These are phyloP conservation scores for Phrynocephalus guinanensis DNA, from an alignment of 2,797 vertebrate species.

Conservation along the genomic window DNA sequence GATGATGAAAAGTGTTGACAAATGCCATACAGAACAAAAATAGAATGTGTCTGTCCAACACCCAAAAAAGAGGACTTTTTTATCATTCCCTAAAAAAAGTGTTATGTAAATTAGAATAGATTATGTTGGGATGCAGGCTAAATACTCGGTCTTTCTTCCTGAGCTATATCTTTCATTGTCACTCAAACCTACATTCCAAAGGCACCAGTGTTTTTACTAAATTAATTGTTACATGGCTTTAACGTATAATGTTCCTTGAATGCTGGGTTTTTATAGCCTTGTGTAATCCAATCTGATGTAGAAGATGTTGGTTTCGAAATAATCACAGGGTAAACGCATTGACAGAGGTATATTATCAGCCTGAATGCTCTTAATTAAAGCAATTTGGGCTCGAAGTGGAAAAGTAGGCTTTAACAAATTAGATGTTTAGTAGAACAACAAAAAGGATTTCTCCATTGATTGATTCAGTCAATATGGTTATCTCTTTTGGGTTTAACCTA, in stretches of 20 bases:
- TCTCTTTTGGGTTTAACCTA: constrained; percentile 9
- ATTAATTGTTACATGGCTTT: background rate
- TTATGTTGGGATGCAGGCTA: background rate
- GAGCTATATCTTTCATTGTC: background rate
- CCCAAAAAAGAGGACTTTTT: background rate
- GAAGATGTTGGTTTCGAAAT: constrained; percentile 35
- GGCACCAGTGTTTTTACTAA: background rate
- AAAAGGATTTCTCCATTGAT: constrained; percentile 7
- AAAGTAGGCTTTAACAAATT: constrained; percentile 31
- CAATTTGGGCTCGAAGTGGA: constrained; percentile 41
- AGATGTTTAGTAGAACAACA: constrained; percentile 30
- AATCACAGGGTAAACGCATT: constrained; percentile 38
- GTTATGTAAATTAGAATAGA: background rate
- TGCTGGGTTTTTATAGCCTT: constrained; percentile 26
- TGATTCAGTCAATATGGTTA: constrained; percentile 25
- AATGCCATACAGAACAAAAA: background rate
- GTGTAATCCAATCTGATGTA: constrained; percentile 35
- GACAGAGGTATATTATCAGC: constrained; percentile 14
- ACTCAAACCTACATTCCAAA: background rate
- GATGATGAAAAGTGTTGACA: background rate
- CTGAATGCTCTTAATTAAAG: constrained; percentile 38
- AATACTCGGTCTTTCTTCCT: background rate
- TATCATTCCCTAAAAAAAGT: background rate
- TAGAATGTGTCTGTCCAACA: background rate
- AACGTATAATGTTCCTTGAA: background rate